phyloP scores from a whole-genome alignment of 2,113 vertebrate species.

The Corythornis cristatus region DNA sequence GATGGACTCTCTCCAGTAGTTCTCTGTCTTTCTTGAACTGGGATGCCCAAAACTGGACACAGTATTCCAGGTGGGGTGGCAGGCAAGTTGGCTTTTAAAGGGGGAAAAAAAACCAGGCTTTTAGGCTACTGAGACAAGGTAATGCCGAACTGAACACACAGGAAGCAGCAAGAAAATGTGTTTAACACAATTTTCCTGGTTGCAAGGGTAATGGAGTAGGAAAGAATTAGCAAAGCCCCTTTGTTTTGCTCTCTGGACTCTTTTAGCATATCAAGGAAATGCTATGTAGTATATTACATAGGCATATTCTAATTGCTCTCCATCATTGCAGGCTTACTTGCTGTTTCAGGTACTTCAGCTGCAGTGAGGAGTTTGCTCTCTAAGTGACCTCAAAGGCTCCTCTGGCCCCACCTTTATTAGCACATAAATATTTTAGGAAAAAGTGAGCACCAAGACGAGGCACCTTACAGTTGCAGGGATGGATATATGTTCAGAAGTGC shows the following conservation, averaged over 20 bases:
- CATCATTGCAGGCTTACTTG: neutral
- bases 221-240: neutral
- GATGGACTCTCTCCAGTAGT: too few species aligned
- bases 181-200: neutral
- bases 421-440: neutral
- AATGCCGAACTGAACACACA: neutral
- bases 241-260: neutral
- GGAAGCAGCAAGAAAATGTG: neutral
- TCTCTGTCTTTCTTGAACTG: too few species aligned
- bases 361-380: neutral
- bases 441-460: neutral
- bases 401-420: neutral
- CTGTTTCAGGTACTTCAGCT: neutral
- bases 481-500: neutral
- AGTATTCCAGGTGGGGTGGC: neutral
- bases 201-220: neutral
- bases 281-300: neutral
- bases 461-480: neutral
- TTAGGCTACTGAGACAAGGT: neutral
- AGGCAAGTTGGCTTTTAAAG: constrained; percentile 24
- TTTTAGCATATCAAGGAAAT: neutral
- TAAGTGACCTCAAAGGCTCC: neutral
- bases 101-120: neutral
- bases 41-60: too few species aligned
- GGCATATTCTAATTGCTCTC: neutral